Evolutionary conservation across 1,140 invertebrate species (phyloP), one percentile per base, ranked within the genome.

Genomic region (Pogonomyrmex californicus): DNA sequence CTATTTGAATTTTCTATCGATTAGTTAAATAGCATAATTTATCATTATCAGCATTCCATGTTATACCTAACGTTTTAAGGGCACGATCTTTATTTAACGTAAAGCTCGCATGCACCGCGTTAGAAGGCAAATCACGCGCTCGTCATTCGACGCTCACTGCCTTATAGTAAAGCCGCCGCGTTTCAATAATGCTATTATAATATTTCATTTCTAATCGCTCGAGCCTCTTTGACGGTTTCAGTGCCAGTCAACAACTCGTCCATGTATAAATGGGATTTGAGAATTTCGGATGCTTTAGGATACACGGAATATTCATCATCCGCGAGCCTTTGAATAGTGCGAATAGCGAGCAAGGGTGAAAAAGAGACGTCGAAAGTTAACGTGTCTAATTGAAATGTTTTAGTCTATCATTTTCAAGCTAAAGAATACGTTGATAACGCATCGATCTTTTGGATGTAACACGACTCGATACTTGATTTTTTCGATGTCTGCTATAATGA

Each of bases 241-340:
- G 92, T 90, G 6, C 36, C 63, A 0, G 63, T n/a, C 6, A 95
- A 75, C 12, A 94, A 86, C 88, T 96, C 94, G 78, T 96, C 95
- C 2, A 95, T 92, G 83, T 95, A 96, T 81, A 95, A 94, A 88
- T 94, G 92, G 7, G 88, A 89, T 38, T 56, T 41, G 23, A 95
- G 91, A 6, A 92, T 87, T 38, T 90, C 62, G 51, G 85, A 65
- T 36, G 91, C 92, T 9, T 66, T 75, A 17, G 93, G 91, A 89
- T 86, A 93, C 3, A 85, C 68, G 2, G 65, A 2, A 58, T 65
- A 85, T 82, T 91, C 86, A 77, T 94, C 65, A 44, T 51, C 81
- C 4, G 88, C 91, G 0, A 92, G 63, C 89, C 92, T 91, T 17
- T 93, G 9, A 10, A 58, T 9, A 9, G 54, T 9, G 95, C 65